phyloP scores from a whole-genome alignment of 1,140 invertebrate species.

The Trachymyrmex cornetzi region DNA sequence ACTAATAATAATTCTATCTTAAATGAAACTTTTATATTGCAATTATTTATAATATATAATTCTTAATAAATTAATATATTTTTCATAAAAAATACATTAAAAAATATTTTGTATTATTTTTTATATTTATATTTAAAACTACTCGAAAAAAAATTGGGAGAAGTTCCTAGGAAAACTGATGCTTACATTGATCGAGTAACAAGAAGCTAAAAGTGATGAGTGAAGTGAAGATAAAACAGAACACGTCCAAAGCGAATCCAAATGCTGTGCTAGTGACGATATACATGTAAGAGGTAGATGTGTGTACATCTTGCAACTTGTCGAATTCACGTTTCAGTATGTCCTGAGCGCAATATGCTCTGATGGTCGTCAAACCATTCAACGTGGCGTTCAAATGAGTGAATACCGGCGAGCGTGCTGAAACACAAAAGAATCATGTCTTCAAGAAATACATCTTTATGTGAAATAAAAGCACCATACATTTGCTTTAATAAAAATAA shows the following conservation, averaged over 20 bases:
- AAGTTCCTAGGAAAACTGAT: background rate
- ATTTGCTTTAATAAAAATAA: background rate
- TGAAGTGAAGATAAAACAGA: constrained; percentile 90
- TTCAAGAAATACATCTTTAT: background rate
- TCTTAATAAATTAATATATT: background rate
- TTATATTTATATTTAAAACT: background rate
- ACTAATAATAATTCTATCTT: too few species aligned
- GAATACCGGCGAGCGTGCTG: constrained; percentile 93
- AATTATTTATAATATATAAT: too few species aligned
- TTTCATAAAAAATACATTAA: background rate
- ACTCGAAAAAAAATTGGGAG: background rate
- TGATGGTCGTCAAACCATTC: constrained; percentile 95
- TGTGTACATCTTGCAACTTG: constrained; percentile 88
- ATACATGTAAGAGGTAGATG: constrained; percentile 90
- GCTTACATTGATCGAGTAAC: constrained; percentile 75
- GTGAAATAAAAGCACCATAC: constrained; percentile 88
- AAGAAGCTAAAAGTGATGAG: constrained; percentile 89
- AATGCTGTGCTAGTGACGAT: constrained; percentile 90
- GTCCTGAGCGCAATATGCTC: constrained; percentile 93
- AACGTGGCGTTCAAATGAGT: constrained; percentile 96
- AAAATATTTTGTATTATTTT: background rate
- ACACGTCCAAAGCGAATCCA: constrained; percentile 90
- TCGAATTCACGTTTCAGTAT: constrained; percentile 94
- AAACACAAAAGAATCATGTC: constrained; percentile 83
- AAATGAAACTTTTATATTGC: too few species aligned